Evolutionary conservation across 2,797 vertebrate genomes (phyloP).

Genomic region (Peromyscus nudipes): DNA sequence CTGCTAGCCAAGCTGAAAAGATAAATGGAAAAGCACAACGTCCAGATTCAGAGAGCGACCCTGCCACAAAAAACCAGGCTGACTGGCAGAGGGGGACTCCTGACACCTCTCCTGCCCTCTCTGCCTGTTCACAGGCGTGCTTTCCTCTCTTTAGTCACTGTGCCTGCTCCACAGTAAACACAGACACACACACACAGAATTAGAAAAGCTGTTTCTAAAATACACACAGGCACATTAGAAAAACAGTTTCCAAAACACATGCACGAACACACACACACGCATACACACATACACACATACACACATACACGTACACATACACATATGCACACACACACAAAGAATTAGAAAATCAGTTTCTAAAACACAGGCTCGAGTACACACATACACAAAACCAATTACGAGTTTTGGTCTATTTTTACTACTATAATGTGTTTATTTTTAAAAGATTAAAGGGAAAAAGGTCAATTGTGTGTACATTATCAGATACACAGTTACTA

Average conservation of each 20-base stretch:
- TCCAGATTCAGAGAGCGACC: neutral
- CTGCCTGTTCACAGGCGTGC: neutral
- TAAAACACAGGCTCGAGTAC: neutral
- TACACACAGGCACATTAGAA: too few species aligned
- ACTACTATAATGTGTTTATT: neutral
- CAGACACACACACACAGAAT: neutral
- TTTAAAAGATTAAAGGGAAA: constrained; percentile 1
- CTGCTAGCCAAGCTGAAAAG: neutral
- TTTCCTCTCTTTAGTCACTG: neutral
- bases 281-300: too few species aligned
- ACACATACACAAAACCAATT: neutral
- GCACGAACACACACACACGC: too few species aligned
- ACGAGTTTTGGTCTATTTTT: constrained; percentile 39
- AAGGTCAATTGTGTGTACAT: neutral
- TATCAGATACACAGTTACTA: neutral
- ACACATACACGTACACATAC: too few species aligned
- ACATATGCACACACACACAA: neutral
- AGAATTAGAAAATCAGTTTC: neutral
- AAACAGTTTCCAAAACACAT: too few species aligned
- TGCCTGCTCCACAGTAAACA: neutral
- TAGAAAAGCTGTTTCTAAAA: too few species aligned
- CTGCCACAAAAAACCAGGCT: neutral
- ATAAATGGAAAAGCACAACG: neutral
- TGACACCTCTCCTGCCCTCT: neutral
- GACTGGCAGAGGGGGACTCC: neutral